Conservation (phyloP, 2,888 invertebrate species). For the Poecilus cupreus region DNA sequence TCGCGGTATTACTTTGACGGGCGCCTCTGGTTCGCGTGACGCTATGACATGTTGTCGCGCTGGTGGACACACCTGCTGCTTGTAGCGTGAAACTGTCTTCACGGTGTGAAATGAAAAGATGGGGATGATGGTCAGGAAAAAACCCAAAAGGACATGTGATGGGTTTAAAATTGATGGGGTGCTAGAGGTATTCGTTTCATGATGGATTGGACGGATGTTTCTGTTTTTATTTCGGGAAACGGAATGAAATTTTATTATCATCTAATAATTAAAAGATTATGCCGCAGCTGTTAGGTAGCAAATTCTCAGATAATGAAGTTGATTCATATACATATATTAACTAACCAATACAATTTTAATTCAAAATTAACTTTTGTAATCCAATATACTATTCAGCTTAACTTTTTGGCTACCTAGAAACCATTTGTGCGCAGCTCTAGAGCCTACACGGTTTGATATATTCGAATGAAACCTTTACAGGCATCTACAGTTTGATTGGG, state of each 20-base stretch:
- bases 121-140: neutral
- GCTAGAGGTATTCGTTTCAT: neutral
- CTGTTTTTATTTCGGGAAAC: neutral
- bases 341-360: too few species aligned
- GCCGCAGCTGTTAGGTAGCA: too few species aligned
- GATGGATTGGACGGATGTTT: neutral
- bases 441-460: too few species aligned
- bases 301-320: too few species aligned
- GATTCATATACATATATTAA: too few species aligned
- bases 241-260: neutral
- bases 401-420: too few species aligned
- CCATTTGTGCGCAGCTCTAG: too few species aligned
- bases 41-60: neutral
- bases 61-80: neutral
- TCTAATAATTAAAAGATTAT: too few species aligned
- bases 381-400: too few species aligned
- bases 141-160: neutral
- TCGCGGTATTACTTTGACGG: conserved; percentile 25
- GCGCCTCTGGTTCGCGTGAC: neutral
- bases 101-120: neutral
- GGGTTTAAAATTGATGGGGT: neutral
- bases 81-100: conserved; percentile 1
- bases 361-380: too few species aligned
- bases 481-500: too few species aligned
- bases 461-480: too few species aligned